Base-by-base conservation (phyloP, 2,888 invertebrate genomes). In the Idaea biselata region DNA sequence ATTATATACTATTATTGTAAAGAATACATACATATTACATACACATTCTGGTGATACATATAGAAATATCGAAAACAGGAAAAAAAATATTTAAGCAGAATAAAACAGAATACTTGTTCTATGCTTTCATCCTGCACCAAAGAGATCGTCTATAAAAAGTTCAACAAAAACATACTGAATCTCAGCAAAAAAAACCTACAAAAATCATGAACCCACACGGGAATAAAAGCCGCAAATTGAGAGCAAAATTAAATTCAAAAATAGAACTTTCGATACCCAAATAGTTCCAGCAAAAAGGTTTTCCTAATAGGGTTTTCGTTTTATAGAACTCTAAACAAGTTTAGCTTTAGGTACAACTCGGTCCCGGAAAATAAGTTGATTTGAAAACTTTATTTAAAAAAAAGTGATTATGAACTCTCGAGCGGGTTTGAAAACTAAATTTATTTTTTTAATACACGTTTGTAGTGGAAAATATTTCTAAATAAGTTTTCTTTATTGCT, bases 351-450 rank as follows among this genome's bases (percentile, higher is more conserved):
- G 44, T 44, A 44, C 44, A 14, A 44, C 8, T 44, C 8, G 59
- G 62, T 63, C 67, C 66, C 66, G 66, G 65, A 73, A 76, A 74
- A 71, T 3, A 72, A 72, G 71, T 73, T 78, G 75, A 76, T 79
- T 77, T 70, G 75, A 74, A 79, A 81, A 79, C 75, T 81, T 81
- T 72, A 75, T 72, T 70, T 71, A 66, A 68, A 64, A n/a, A 70
- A 73, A 75, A 78, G 66, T 68, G 60, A 68, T 76, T 76, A 73
- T 74, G 64, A 68, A 71, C 68, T 73, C 66, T 66, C 66, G 66
- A 68, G 66, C 66, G 64, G 70, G 69, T 64, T 64, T 61, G 55
- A 55, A 59, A 64, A 63, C 64, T 63, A 62, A 72, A 71, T 74
- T 77, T 73, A 68, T 66, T 70, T 72, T n/a, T 60, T 69, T 65